phyloP scores from a whole-genome alignment of 2,113 vertebrate species.

The Tetrao urogallus region DNA sequence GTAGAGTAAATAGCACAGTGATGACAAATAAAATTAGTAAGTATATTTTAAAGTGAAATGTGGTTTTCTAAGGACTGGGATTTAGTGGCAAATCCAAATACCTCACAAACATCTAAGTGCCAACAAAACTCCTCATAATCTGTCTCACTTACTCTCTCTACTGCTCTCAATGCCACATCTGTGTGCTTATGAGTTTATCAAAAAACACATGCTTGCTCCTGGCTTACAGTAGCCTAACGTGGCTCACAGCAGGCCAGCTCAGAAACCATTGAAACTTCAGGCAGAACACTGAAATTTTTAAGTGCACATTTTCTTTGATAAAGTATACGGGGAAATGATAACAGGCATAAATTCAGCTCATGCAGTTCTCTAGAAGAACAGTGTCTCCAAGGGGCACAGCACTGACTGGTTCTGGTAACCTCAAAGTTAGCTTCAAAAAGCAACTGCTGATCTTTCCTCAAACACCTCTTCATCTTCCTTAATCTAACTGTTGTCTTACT shows the following conservation, averaged over 20 bases:
- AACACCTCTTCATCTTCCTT: neutral
- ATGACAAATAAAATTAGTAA: neutral
- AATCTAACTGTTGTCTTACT: neutral
- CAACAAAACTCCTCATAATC: neutral
- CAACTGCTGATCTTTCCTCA: neutral
- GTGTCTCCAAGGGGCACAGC: neutral
- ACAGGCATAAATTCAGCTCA: neutral
- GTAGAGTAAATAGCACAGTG: neutral
- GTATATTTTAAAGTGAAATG: neutral
- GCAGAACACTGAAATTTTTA: neutral
- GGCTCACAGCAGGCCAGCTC: neutral
- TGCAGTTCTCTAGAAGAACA: neutral
- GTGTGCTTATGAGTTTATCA: neutral
- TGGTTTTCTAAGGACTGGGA: neutral
- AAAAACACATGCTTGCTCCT: neutral
- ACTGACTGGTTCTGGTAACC: neutral
- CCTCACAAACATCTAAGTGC: neutral
- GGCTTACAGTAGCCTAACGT: neutral
- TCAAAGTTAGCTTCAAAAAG: neutral
- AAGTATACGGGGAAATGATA: neutral
- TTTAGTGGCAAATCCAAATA: neutral
- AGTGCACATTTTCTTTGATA: neutral
- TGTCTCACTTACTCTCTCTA: neutral
- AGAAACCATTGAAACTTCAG: neutral
- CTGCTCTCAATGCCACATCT: rapidly evolving